Evolutionary conservation across 2,113 vertebrate genomes (phyloP), one percentile per base, ranked within the genome.

Genomic region (Paratilapia polleni): DNA sequence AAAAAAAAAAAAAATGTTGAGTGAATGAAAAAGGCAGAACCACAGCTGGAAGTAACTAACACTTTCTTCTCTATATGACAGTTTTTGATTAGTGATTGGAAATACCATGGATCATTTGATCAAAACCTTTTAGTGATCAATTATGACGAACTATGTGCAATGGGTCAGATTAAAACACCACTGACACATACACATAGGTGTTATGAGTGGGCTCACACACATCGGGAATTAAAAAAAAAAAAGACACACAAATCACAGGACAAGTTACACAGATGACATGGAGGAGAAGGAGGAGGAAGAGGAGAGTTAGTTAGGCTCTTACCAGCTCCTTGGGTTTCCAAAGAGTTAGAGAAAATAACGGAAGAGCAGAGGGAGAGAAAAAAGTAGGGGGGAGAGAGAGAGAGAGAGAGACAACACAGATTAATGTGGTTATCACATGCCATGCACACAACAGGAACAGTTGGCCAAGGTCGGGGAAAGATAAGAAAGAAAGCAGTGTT

Each of bases 271-370:
- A 38, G 76, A 93, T 92, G 85, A 58, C 26, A 20, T 70, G 78
- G 73, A 81, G 74, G 81, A 80, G 62, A 59, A 64, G 77, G 89
- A 80, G 83, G 77, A 85, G 66, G 85, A 82, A 83, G 85, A 82
- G 82, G 85, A 76, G 85, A 73, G 94, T 93, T 92, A 94, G 89
- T 88, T 82, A 93, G 93, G 95, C 95, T 97, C 96, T 98, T 98
- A 98, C 97, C 97, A 98, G 97, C 97, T 98, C 97, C 97, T 98
- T 96, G 96, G 95, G 95, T 96, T 96, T 96, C 96, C 95, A 96
- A 95, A 95, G 95, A 95, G 93, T 95, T 94, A 95, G 90, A 95
- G 89, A 92, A 86, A 92, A 82, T 85, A 92, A 89, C 62, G 56
- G 87, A 86, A 89, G 88, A 93, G 92, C 87, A 92, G 78, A 91